These are phyloP conservation scores for Galendromus occidentalis DNA, from an alignment of 1,140 invertebrate genomes.

Conservation along the genomic window DNA sequence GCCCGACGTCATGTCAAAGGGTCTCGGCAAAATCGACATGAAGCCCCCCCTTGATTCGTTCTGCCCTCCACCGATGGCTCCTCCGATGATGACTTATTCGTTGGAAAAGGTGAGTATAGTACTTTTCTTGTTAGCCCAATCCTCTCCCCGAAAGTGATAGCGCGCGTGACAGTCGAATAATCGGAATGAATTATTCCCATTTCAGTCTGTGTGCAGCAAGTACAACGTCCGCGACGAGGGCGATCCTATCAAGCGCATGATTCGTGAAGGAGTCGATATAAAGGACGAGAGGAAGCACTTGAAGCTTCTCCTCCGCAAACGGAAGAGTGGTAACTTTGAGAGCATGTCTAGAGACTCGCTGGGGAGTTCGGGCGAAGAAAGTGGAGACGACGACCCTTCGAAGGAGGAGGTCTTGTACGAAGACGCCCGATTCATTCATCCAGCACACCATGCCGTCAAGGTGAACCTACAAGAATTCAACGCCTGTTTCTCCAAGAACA, in stretches of 20 bases:
- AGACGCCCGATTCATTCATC: neutral
- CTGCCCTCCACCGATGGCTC: too few relatives aligned
- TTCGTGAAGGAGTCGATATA: neutral
- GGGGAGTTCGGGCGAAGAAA: neutral
- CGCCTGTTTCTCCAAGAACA: neutral
- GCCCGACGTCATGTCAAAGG: neutral
- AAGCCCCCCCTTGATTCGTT: too few relatives aligned
- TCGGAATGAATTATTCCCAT: neutral
- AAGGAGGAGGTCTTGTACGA: conserved; percentile 9
- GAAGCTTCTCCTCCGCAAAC: neutral
- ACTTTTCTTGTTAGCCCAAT: too few relatives aligned
- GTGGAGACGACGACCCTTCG: neutral
- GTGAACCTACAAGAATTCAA: neutral
- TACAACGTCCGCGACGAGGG: conserved; percentile 6
- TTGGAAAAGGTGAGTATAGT: too few relatives aligned
- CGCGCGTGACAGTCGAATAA: too few relatives aligned
- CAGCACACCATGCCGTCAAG: neutral
- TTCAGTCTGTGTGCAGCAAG: neutral
- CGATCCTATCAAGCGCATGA: neutral
- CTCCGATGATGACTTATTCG: too few relatives aligned
- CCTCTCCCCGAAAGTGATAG: too few relatives aligned
- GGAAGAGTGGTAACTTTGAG: conserved; percentile 6
- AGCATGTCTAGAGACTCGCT: conserved; percentile 5
- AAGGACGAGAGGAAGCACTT: neutral
- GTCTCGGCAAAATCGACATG: too few relatives aligned